phyloP scores from a whole-genome alignment of 2,888 invertebrate genomes.

The Amphipoea lucens region DNA sequence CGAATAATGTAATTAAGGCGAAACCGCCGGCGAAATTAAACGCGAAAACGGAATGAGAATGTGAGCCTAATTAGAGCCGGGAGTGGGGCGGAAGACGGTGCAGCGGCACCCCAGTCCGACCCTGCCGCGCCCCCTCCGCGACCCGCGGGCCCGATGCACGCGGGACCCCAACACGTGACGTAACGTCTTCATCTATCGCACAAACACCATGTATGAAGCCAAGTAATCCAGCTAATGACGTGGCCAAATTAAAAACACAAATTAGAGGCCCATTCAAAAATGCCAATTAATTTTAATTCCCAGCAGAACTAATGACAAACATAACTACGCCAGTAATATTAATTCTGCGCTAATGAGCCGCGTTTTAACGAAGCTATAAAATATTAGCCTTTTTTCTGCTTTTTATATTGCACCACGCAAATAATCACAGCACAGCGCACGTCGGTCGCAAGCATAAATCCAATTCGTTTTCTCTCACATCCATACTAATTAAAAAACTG shows the following conservation, averaged over 20 bases:
- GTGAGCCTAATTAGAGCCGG: conserved; percentile 91
- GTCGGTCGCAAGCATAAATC: conserved; percentile 79
- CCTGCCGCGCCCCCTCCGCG: conserved; percentile 42
- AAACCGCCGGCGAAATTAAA: conserved; percentile 91
- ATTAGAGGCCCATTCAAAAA: conserved; percentile 58
- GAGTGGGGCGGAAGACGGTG: conserved; percentile 77
- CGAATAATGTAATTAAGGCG: conserved; percentile 91
- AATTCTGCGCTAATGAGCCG: conserved; percentile 68
- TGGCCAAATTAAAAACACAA: conserved; percentile 46
- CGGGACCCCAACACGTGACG: conserved; percentile 45
- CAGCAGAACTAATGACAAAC: conserved; percentile 62
- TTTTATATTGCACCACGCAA: conserved; percentile 69
- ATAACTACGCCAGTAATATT: conserved; percentile 59
- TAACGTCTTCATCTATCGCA: conserved; percentile 35
- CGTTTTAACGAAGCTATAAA: conserved; percentile 67
- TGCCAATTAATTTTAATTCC: conserved; percentile 67
- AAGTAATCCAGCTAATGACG: conserved; percentile 50
- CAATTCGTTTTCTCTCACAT: conserved; percentile 87
- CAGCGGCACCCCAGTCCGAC: conserved; percentile 67
- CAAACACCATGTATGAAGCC: conserved; percentile 16
- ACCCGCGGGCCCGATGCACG: conserved; percentile 29
- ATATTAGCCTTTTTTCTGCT: conserved; percentile 65
- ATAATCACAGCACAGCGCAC: conserved; percentile 69
- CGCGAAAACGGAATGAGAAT: conserved; percentile 91
- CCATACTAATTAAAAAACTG: conserved; percentile 89